A percentile compares a stretch with the other conserved stretches of the same genome.
Conservation (phyloP, 2,113 vertebrate species). For the Aptenodytes forsteri region DNA sequence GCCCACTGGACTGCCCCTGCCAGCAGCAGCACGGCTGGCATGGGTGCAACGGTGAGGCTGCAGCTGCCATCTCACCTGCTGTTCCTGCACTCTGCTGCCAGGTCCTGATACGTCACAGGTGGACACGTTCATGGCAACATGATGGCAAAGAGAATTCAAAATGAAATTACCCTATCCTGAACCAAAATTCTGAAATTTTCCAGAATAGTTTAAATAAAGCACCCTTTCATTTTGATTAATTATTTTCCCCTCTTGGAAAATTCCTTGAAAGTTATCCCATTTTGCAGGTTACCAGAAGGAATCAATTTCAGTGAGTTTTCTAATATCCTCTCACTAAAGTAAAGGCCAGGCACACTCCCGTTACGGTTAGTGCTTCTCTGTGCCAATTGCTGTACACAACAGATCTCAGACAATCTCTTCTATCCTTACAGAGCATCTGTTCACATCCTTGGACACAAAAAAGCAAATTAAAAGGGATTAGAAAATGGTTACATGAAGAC, state of each 20-base stretch:
- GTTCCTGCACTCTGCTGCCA: not conserved
- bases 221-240: not conserved
- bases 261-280: not conserved
- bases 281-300: not conserved
- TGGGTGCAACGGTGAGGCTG: fast-evolving
- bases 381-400: not conserved
- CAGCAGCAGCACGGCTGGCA: fast-evolving
- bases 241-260: not conserved
- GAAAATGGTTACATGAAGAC: not conserved
- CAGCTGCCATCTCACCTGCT: not conserved
- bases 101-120: not conserved
- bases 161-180: not conserved
- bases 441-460: not conserved
- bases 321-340: not conserved
- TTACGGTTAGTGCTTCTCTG: not conserved
- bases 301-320: not conserved
- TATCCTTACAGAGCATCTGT: not conserved
- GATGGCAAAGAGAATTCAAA: not conserved
- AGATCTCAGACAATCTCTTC: not conserved
- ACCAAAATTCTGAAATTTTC: not conserved
- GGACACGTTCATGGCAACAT: not conserved
- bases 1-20: not conserved
- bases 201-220: not conserved
- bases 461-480: not conserved
- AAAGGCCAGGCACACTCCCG: not conserved